These are phyloP conservation scores for Coreoperca whiteheadi DNA, from an alignment of 2,113 vertebrate species.

Conservation along the genomic window DNA sequence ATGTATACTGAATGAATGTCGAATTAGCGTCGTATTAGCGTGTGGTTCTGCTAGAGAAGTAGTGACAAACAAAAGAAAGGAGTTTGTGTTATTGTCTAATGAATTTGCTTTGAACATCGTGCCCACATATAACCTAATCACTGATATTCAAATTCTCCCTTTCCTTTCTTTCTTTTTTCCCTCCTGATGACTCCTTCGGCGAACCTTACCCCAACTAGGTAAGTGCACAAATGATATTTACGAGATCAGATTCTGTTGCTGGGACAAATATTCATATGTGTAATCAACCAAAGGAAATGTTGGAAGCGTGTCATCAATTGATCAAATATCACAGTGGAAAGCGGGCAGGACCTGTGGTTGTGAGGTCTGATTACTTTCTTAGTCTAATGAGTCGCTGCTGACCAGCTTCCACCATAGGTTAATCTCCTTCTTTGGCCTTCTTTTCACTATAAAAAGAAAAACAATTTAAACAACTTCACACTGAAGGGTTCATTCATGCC, in stretches of 20 bases:
- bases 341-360: constrained; percentile 47
- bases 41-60: neutral
- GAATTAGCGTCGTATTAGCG: neutral
- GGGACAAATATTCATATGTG: constrained; percentile 39
- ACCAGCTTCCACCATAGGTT: constrained; percentile 49
- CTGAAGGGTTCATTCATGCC: constrained; percentile 7
- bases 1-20: neutral
- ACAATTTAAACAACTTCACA: neutral
- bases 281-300: constrained; percentile 33
- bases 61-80: neutral
- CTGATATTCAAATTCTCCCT: constrained; percentile 37
- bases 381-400: constrained; percentile 58
- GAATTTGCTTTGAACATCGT: neutral
- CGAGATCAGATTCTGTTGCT: constrained; percentile 11
- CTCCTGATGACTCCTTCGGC: neutral
- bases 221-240: constrained; percentile 65
- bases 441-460: constrained; percentile 31
- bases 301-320: constrained; percentile 30
- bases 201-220: constrained; percentile 65
- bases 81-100: neutral
- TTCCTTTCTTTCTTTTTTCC: constrained; percentile 32
- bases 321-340: constrained; percentile 50
- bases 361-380: constrained; percentile 46
- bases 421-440: constrained; percentile 34
- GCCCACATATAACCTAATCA: neutral